Percentiles rank a stretch among this genome's conserved stretches.
Conservation (phyloP, 2,888 invertebrate species). For the Uloborus plumipes region DNA sequence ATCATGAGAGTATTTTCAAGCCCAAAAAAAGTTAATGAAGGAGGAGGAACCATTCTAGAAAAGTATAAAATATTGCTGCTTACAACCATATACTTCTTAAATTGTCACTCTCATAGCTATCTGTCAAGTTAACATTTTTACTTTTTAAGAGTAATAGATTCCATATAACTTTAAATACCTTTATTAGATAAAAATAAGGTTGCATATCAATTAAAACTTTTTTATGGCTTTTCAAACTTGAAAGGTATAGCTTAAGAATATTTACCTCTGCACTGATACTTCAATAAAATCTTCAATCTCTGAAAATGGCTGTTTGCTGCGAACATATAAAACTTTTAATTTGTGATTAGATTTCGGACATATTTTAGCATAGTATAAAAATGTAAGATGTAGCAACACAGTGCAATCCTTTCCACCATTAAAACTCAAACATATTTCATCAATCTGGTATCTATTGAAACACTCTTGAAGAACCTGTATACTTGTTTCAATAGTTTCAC, state of each 20-base stretch:
- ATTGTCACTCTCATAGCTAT: too few relatives aligned
- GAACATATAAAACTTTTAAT: conserved; percentile 84
- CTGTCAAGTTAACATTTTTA: too few relatives aligned
- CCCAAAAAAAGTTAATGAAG: too few relatives aligned
- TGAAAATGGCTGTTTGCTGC: conserved; percentile 83
- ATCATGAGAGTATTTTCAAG: too few relatives aligned
- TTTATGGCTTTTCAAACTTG: too few relatives aligned
- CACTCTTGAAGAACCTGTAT: conserved; percentile 66
- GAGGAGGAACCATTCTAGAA: too few relatives aligned
- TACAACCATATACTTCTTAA: too few relatives aligned
- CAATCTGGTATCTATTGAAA: conserved; percentile 75
- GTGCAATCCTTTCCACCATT: conserved; percentile 99
- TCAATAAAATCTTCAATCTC: conserved; percentile 88
- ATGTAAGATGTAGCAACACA: conserved; percentile 82
- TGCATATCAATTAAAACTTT: too few relatives aligned
- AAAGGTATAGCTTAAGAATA: neutral
- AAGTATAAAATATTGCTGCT: too few relatives aligned
- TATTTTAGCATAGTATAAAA: conserved; percentile 73
- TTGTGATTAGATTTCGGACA: conserved; percentile 2
- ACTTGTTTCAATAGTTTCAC: conserved; percentile 18
- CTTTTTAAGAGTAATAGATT: too few relatives aligned
- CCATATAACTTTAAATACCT: too few relatives aligned
- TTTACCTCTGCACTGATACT: conserved; percentile 76
- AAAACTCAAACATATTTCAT: conserved; percentile 90
- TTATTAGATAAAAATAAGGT: too few relatives aligned